Percentiles rank a stretch among this genome's conserved stretches.
Evolutionary conservation across 2,888 invertebrate species (phyloP).

Genomic region (Abrostola triplasia): DNA sequence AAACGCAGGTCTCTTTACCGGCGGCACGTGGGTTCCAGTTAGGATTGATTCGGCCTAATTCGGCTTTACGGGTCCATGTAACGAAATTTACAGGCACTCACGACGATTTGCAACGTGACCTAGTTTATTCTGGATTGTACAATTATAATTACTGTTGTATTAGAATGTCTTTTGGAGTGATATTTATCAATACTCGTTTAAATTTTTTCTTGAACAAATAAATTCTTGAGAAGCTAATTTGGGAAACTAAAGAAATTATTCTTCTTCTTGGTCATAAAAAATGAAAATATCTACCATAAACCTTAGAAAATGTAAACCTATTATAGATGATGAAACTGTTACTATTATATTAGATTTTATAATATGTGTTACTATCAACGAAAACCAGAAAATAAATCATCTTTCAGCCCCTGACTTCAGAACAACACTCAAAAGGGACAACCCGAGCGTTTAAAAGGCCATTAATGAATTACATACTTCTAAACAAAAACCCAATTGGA

Average conservation of each 20-base stretch:
- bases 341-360: no score
- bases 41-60: slow-evolving; percentile 55
- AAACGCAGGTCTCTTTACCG: slow-evolving; percentile 45
- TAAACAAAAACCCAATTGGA: slow-evolving; percentile 28
- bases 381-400: background rate
- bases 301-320: no score
- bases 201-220: background rate
- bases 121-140: slow-evolving; percentile 41
- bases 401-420: slow-evolving; percentile 13
- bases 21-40: slow-evolving; percentile 43
- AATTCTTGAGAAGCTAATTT: no score
- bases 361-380: background rate
- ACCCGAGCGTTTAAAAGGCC: slow-evolving; percentile 14
- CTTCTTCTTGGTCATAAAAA: no score
- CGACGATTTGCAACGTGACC: slow-evolving; percentile 45
- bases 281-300: no score
- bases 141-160: slow-evolving; percentile 27
- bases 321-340: no score
- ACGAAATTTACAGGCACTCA: slow-evolving; percentile 57
- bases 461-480: slow-evolving; percentile 30
- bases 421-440: slow-evolving; percentile 12
- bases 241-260: no score
- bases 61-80: slow-evolving; percentile 40
- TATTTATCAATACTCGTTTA: slow-evolving; percentile 2
- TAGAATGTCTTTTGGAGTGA: slow-evolving; percentile 29